Evolutionary conservation across 2,888 invertebrate species (phyloP).

Genomic region (Thyatira batis): DNA sequence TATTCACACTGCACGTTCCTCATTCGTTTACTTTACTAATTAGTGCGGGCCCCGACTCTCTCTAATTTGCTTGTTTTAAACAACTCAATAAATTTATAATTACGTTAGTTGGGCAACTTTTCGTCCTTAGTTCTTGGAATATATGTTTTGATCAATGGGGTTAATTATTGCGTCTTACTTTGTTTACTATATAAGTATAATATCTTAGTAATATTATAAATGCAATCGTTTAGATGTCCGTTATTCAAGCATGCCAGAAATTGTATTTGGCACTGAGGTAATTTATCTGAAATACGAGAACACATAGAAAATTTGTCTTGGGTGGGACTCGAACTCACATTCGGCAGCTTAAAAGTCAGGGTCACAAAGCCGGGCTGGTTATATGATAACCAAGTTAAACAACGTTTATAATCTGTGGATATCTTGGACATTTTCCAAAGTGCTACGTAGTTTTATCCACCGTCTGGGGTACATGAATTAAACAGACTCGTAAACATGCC

Average conservation of each 20-base stretch:
- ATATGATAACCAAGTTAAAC: conserved; percentile 2
- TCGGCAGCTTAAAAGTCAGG: no score
- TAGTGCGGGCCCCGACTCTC: conserved; percentile 12
- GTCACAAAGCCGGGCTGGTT: background rate
- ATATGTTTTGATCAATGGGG: no score
- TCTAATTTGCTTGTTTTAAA: conserved; percentile 29
- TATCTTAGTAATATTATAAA: no score
- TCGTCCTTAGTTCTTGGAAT: background rate
- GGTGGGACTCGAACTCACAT: no score
- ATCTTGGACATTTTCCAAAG: conserved; percentile 48
- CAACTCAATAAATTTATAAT: conserved; percentile 29
- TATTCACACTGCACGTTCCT: conserved; percentile 11
- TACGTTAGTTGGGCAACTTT: conserved; percentile 13
- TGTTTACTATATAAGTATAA: no score
- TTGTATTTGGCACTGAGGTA: no score
- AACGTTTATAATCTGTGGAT: conserved; percentile 9
- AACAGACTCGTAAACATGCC: conserved; percentile 43
- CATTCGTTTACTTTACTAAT: conserved; percentile 24
- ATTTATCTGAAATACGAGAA: no score
- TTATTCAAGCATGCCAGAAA: no score
- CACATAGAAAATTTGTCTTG: no score
- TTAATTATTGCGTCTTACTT: no score
- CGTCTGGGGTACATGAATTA: conserved; percentile 37
- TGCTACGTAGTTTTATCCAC: conserved; percentile 34
- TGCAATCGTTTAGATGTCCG: no score